Conservation (phyloP, 2,113 vertebrate species). For the Sula dactylatra region DNA sequence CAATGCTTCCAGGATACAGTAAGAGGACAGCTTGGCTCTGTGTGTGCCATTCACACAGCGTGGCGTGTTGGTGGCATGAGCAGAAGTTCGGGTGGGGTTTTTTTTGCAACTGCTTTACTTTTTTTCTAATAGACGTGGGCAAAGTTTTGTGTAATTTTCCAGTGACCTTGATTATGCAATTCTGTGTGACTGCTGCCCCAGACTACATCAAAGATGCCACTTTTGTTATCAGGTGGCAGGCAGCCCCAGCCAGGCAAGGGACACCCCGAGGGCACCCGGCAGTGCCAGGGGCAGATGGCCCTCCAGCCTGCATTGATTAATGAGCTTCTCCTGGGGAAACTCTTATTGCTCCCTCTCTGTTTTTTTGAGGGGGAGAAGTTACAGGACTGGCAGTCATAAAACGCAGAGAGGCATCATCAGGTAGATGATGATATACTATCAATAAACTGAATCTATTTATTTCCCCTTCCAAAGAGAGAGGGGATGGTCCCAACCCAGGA, state of each 20-base stretch:
- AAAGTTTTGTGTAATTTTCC: constrained; percentile 73
- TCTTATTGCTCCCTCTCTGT: background rate
- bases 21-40: background rate
- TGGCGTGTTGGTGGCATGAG: background rate
- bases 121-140: constrained; percentile 21
- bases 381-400: background rate
- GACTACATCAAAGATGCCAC: constrained; percentile 46
- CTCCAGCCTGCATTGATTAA: background rate
- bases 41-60: background rate
- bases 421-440: background rate
- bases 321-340: background rate
- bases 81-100: background rate
- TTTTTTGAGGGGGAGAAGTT: background rate
- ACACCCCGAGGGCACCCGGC: background rate
- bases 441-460: background rate
- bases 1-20: background rate
- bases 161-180: constrained; percentile 66
- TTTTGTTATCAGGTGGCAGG: constrained; percentile 2
- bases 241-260: background rate
- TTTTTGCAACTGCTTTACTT: background rate
- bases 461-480: background rate
- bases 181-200: constrained; percentile 18
- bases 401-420: background rate
- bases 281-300: background rate
- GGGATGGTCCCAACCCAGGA: background rate